Percentiles rank a stretch among this genome's conserved stretches.
Conservation (phyloP, 2,888 invertebrate genomes). For the Sarcophaga carnaria region DNA sequence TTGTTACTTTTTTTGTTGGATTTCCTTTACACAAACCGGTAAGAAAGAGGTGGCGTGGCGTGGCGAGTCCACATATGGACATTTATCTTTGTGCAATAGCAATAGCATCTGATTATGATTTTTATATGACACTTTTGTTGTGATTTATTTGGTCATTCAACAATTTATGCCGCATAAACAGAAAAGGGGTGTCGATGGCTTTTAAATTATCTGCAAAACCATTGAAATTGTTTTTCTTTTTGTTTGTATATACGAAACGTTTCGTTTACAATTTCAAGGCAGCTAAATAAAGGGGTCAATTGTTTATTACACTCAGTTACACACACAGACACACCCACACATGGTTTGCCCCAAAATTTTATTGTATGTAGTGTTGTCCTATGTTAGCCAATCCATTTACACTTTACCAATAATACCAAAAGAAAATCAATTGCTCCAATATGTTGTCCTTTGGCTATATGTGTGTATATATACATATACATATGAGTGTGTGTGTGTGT, state of each 20-base stretch:
- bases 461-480: neutral
- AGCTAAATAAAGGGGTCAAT: conserved; percentile 50
- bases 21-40: neutral
- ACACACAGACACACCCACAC: neutral
- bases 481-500: no score
- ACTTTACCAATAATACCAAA: conserved; percentile 3
- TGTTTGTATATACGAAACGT: conserved; percentile 68
- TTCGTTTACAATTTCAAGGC: conserved; percentile 5
- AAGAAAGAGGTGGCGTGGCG: no score
- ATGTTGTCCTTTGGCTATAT: conserved; percentile 51
- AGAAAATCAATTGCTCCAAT: conserved; percentile 55
- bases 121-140: conserved; percentile 81
- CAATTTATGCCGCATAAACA: conserved; percentile 75
- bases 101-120: conserved; percentile 81
- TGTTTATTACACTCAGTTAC: neutral
- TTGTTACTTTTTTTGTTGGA: conserved; percentile 5
- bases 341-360: neutral
- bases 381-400: neutral
- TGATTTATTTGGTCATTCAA: conserved; percentile 81
- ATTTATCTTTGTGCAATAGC: conserved; percentile 65
- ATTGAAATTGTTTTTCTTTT: conserved; percentile 70
- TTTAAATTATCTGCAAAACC: conserved; percentile 73
- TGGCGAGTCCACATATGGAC: conserved; percentile 48
- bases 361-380: neutral
- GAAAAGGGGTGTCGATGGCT: conserved; percentile 78